These are phyloP conservation scores for Sphecodes monilicornis DNA, from an alignment of 2,888 invertebrate genomes.

Conservation along the genomic window DNA sequence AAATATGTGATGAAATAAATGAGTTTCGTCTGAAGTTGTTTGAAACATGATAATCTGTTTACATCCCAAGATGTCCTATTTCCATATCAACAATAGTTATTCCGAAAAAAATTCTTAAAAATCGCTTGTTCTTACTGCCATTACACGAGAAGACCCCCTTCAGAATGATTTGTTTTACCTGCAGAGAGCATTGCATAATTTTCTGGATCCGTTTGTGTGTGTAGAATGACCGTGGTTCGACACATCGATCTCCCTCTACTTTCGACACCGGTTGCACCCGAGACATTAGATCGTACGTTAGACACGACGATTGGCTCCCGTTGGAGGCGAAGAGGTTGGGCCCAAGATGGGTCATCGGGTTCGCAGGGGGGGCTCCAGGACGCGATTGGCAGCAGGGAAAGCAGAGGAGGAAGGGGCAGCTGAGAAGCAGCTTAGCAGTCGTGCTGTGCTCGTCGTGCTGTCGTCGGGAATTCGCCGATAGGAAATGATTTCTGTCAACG, in stretches of 20 bases:
- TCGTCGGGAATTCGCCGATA: conserved; percentile 53
- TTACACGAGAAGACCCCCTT: too few species aligned
- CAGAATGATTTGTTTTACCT: not conserved
- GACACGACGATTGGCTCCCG: conserved; percentile 81
- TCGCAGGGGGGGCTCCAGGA: conserved; percentile 73
- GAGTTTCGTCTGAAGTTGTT: too few species aligned
- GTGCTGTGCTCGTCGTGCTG: conserved; percentile 44
- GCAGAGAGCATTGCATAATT: not conserved
- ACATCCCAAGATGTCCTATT: too few species aligned
- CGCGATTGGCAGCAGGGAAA: conserved; percentile 71
- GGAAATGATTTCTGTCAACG: conserved; percentile 37
- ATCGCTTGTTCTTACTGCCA: too few species aligned
- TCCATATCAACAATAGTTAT: too few species aligned
- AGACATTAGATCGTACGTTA: conserved; percentile 82
- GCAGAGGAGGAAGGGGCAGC: conserved; percentile 58
- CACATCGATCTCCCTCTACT: conserved; percentile 67
- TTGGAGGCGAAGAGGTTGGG: conserved; percentile 80
- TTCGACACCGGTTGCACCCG: conserved; percentile 73
- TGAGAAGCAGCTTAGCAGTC: conserved; percentile 48
- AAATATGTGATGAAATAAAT: too few species aligned
- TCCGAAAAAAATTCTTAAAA: too few species aligned
- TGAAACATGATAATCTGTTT: too few species aligned
- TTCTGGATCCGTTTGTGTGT: not conserved
- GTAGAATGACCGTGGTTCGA: not conserved
- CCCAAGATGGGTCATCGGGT: conserved; percentile 77